phyloP scores from a whole-genome alignment of 2,113 vertebrate genomes.

The Mirza zaza region DNA sequence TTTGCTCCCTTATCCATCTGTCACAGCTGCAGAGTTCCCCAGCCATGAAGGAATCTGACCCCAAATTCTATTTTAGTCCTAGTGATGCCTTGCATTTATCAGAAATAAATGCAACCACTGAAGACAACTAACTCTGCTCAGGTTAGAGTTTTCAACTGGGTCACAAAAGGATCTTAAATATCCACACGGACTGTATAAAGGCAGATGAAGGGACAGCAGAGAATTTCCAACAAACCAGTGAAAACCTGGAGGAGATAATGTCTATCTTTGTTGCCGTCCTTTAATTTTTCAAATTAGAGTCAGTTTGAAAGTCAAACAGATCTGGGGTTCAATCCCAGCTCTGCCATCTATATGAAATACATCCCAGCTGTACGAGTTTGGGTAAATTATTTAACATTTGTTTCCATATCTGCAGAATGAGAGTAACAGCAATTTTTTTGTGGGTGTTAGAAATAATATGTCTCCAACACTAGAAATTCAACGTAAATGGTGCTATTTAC shows the following conservation, averaged over 20 bases:
- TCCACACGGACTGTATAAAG: not conserved
- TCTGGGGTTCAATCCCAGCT: not conserved
- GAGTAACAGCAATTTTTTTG: not conserved
- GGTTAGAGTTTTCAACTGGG: constrained; percentile 60
- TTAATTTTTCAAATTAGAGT: constrained; percentile 3
- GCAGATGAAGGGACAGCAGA: not conserved
- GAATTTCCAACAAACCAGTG: not conserved
- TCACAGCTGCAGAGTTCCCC: constrained; percentile 69
- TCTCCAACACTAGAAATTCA: not conserved
- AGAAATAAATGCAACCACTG: constrained; percentile 61
- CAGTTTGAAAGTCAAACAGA: constrained; percentile 16
- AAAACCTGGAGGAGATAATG: not conserved
- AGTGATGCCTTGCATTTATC: constrained; percentile 67
- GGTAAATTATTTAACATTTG: not conserved
- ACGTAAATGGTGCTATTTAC: not conserved
- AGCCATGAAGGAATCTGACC: constrained; percentile 79
- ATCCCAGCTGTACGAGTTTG: not conserved
- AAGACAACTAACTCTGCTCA: constrained; percentile 33
- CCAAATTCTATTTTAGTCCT: constrained; percentile 75
- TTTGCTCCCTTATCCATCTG: constrained; percentile 69
- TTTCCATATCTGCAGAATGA: not conserved
- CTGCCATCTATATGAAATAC: not conserved
- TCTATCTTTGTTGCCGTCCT: not conserved
- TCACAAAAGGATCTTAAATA: constrained; percentile 45
- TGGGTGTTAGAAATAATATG: not conserved